These are phyloP conservation scores for Sceloporus undulatus DNA, from an alignment of 2,113 vertebrate species.

Conservation along the genomic window DNA sequence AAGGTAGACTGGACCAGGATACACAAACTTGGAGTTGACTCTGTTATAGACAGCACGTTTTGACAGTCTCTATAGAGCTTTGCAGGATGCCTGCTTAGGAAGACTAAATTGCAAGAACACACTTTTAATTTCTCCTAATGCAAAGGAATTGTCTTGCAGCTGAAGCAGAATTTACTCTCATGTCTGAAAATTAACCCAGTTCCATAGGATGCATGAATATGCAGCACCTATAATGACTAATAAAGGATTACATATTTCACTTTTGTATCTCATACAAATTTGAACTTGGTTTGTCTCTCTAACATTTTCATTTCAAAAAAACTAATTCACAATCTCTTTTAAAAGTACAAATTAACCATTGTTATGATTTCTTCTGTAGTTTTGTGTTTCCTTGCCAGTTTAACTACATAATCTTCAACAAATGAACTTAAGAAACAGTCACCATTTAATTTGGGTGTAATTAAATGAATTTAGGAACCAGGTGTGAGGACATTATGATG, in stretches of 20 bases:
- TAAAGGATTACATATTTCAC: conserved; percentile 55
- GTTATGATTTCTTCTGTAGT: neutral
- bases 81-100: conserved; percentile 79
- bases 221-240: conserved; percentile 51
- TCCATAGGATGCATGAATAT: conserved; percentile 67
- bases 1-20: conserved; percentile 84
- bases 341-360: neutral
- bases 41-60: conserved; percentile 87
- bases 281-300: conserved; percentile 61
- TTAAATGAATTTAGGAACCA: neutral
- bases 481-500: conserved; percentile 4
- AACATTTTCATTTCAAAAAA: conserved; percentile 17
- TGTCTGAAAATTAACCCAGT: conserved; percentile 68
- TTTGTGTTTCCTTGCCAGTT: neutral
- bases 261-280: conserved; percentile 51
- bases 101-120: conserved; percentile 75
- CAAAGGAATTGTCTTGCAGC: conserved; percentile 73
- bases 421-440: neutral
- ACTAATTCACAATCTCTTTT: neutral
- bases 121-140: conserved; percentile 81
- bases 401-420: neutral
- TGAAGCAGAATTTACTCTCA: conserved; percentile 76
- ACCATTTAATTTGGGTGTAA: neutral
- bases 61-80: conserved; percentile 86
- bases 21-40: conserved; percentile 85